phyloP scores from a whole-genome alignment of 2,888 invertebrate genomes.

The Leucania comma region DNA sequence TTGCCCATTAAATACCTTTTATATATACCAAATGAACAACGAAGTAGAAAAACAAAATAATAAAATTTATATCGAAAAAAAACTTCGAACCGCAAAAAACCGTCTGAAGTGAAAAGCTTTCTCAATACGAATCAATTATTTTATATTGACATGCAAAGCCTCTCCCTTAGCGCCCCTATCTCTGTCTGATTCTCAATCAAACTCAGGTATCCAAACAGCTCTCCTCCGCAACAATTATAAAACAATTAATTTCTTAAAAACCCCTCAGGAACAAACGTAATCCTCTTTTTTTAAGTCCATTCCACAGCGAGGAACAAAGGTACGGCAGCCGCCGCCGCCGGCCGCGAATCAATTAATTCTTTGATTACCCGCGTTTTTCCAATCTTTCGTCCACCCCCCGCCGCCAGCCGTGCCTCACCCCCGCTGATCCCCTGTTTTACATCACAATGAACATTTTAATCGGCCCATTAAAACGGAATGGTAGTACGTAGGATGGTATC shows the following conservation, averaged over 20 bases:
- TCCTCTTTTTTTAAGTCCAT: conserved; percentile 50
- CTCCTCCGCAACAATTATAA: conserved; percentile 53
- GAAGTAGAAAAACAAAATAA: neutral
- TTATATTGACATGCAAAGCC: conserved; percentile 19
- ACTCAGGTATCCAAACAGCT: conserved; percentile 38
- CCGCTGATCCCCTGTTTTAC: conserved; percentile 57
- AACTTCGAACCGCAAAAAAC: neutral
- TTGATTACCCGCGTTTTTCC: conserved; percentile 73
- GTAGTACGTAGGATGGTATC: conserved; percentile 21
- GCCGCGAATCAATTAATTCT: conserved; percentile 76
- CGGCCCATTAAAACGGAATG: conserved; percentile 65
- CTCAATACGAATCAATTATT: conserved; percentile 24
- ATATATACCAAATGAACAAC: neutral
- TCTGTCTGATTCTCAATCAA: conserved; percentile 18
- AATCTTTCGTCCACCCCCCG: conserved; percentile 46
- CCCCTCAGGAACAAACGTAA: conserved; percentile 53
- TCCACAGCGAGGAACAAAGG: conserved; percentile 49
- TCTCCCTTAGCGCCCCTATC: neutral
- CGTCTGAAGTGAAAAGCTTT: neutral
- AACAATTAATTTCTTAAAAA: conserved; percentile 61
- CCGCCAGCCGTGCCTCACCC: conserved; percentile 2
- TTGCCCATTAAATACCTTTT: neutral
- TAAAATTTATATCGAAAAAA: neutral
- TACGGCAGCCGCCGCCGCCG: conserved; percentile 49
- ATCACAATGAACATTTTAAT: conserved; percentile 72